Evolutionary conservation across 2,113 vertebrate genomes (phyloP).

Genomic region (Uria aalge): DNA sequence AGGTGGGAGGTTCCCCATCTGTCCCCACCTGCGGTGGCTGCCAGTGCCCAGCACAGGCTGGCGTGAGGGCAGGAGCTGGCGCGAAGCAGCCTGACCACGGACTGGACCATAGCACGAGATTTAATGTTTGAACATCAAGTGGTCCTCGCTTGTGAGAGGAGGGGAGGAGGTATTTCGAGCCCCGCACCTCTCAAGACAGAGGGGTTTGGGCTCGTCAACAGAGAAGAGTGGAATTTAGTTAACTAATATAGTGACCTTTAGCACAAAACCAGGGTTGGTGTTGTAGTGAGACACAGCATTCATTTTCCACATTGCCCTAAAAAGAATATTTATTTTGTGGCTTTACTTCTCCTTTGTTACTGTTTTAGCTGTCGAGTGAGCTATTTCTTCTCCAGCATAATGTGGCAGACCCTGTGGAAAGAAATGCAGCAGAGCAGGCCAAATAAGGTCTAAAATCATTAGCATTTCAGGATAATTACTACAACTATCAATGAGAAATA

Average conservation of each 20-base stretch:
- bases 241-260: background rate
- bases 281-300: background rate
- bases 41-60: background rate
- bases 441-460: background rate
- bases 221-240: background rate
- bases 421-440: background rate
- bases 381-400: background rate
- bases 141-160: background rate
- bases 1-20: rapidly evolving
- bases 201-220: background rate
- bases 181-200: rapidly evolving
- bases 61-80: background rate
- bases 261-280: no score
- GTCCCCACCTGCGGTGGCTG: background rate
- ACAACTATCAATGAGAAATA: background rate
- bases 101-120: rapidly evolving
- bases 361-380: background rate
- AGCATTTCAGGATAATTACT: background rate
- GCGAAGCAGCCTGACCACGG: rapidly evolving
- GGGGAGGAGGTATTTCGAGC: background rate
- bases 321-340: background rate
- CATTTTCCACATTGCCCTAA: background rate
- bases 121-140: background rate
- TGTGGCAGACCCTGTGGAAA: background rate
- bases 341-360: background rate